These are phyloP conservation scores for Parambassis ranga DNA, from an alignment of 2,797 vertebrate species.

Conservation along the genomic window DNA sequence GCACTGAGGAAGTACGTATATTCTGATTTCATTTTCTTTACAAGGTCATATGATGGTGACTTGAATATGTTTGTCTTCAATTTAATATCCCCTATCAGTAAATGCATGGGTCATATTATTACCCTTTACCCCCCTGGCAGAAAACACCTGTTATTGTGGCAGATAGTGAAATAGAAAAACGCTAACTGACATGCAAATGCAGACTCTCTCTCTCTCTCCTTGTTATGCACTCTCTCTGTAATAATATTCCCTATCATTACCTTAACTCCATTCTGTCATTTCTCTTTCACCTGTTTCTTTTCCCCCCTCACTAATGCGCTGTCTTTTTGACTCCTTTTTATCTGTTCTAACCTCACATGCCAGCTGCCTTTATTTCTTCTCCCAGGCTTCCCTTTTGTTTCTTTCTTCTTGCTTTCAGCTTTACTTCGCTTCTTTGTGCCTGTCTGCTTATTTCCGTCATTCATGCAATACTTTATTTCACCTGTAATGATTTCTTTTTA, in stretches of 20 bases:
- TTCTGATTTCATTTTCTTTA: conserved; percentile 42
- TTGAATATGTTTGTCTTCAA: conserved; percentile 49
- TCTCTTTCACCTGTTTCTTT: conserved; percentile 32
- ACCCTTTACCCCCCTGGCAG: conserved; percentile 16
- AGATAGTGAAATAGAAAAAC: conserved; percentile 52
- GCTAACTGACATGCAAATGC: conserved; percentile 47
- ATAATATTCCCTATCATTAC: conserved; percentile 48
- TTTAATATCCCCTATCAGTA: conserved; percentile 56
- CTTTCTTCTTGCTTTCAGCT: conserved; percentile 38
- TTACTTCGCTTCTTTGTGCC: conserved; percentile 27
- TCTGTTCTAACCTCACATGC: conserved; percentile 35
- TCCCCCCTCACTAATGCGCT: conserved; percentile 24
- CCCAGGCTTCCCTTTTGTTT: conserved; percentile 22
- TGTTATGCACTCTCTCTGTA: conserved; percentile 14
- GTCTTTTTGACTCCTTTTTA: conserved; percentile 55
- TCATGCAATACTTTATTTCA: conserved; percentile 23
- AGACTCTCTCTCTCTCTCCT: background rate
- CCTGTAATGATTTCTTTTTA: conserved; percentile 5
- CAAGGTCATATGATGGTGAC: conserved; percentile 45
- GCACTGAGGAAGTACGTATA: conserved; percentile 7
- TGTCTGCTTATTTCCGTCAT: conserved; percentile 23
- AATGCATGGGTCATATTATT: conserved; percentile 44
- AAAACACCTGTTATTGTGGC: conserved; percentile 55
- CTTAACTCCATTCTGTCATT: conserved; percentile 48
- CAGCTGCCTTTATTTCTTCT: conserved; percentile 1